Evolutionary conservation across 2,113 vertebrate species (phyloP).

Genomic region (Paraplagusia blochii): DNA sequence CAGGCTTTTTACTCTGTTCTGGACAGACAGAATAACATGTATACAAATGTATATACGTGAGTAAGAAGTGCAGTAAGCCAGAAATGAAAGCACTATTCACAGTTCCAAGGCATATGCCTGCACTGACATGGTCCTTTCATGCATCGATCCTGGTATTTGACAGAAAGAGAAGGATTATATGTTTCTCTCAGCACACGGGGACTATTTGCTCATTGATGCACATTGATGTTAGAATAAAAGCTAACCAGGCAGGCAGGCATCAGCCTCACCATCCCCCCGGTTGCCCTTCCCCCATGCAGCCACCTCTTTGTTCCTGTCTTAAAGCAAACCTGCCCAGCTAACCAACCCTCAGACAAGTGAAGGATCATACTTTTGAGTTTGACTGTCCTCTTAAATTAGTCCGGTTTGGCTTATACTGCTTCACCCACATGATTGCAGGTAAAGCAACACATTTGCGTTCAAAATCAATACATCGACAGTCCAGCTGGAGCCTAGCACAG

Average conservation of each 20-base stretch:
- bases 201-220: conserved; percentile 71
- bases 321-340: conserved; percentile 58
- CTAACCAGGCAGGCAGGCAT: conserved; percentile 58
- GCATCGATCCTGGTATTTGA: conserved; percentile 53
- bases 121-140: conserved; percentile 29
- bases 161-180: conserved; percentile 50
- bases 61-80: conserved; percentile 16
- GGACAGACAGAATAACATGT: conserved; percentile 8
- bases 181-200: conserved; percentile 42
- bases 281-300: conserved; percentile 55
- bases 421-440: conserved; percentile 24
- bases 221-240: conserved; percentile 69
- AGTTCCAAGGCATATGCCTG: conserved; percentile 19
- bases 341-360: conserved; percentile 50
- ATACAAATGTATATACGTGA: conserved; percentile 41
- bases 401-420: conserved; percentile 27
- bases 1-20: conserved; percentile 37
- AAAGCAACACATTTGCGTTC: conserved; percentile 32
- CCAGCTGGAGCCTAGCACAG: conserved; percentile 47
- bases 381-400: conserved; percentile 4
- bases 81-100: conserved; percentile 33
- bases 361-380: conserved; percentile 45
- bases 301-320: conserved; percentile 70
- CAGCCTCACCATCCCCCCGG: conserved; percentile 51
- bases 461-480: conserved; percentile 50